Base-by-base conservation (phyloP, 2,888 invertebrate species). In the Agonum fuliginosum region DNA sequence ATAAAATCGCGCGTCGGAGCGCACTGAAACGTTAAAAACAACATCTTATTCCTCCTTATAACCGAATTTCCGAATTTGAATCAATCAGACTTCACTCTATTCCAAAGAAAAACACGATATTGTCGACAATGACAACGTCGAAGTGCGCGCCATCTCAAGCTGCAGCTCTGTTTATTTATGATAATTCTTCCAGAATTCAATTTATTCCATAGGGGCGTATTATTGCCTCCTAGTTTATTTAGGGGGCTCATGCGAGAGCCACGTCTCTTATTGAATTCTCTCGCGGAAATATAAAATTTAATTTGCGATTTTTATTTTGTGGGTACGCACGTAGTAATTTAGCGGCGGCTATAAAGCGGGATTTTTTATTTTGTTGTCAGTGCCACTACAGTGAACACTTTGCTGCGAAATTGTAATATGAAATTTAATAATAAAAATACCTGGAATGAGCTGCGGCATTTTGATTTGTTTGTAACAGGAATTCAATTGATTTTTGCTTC, bases 201-300 rank as follows among this genome's bases (percentile, higher is more conserved):
- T 69, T 69, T 69, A 69, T 43, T 69, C 46, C 41, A 43, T 69
- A 24, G 46, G 69, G 10, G 22, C 12, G 46, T 43, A 43, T 71
- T 73, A 73, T 73, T 73, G 58, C 37, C 37, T 54, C 22, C 73
- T 54, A 58, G 73, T 73, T 73, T 73, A 73, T 73, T 73, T 37
- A 58, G 58, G 24, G 37, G n/a, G 34, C 54, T 43, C 72, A 51
- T 30, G 30, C 34, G 72, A 17, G 20, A 51, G 51, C 24, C 71
- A 30, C 14, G 30, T 48, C 62, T 30, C 30, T 73, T 73, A 73
- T 73, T 73, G 58, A 58, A 73, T 73, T 73, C 51, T 20, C 19
- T 67, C 41, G n/a, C 3, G 41, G 43, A 69, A 69, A 69, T 69
- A 69, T 69, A 69, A 69, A 69, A 69, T 69, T 69, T 69, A 69